Conservation (phyloP, 2,113 vertebrate genomes). For the Rostratula benghalensis region DNA sequence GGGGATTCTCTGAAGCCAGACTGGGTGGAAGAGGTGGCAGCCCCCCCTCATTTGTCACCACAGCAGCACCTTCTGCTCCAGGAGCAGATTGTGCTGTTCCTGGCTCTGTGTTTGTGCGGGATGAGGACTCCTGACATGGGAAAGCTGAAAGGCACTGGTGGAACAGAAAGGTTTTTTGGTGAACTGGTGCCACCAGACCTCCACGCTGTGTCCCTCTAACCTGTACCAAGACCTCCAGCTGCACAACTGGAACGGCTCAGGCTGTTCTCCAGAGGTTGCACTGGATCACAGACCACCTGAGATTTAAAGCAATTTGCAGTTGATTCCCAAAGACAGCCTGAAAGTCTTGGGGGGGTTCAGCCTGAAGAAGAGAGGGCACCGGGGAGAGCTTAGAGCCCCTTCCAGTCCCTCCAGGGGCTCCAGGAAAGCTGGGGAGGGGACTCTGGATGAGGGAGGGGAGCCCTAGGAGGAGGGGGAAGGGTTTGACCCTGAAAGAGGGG, state of each 20-base stretch:
- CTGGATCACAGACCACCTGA: too few relatives aligned
- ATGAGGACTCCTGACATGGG: accelerated
- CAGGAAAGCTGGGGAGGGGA: too few relatives aligned
- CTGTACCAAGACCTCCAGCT: not conserved
- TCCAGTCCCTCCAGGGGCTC: too few relatives aligned
- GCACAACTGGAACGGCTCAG: not conserved
- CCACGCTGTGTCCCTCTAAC: not conserved
- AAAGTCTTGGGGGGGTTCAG: too few relatives aligned
- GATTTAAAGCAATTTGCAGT: not conserved
- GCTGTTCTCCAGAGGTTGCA: too few relatives aligned
- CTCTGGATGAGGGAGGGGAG: too few relatives aligned
- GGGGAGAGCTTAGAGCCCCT: too few relatives aligned
- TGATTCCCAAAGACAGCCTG: not conserved
- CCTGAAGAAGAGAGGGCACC: too few relatives aligned
- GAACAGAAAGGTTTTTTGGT: accelerated
- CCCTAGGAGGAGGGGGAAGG: too few relatives aligned
- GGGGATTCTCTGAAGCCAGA: not conserved
- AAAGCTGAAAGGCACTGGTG: too few relatives aligned
- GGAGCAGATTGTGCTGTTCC: not conserved
- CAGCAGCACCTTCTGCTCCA: not conserved
- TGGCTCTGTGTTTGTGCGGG: accelerated
- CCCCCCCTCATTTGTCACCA: not conserved
- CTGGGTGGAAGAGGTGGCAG: not conserved
- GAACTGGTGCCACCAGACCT: not conserved
- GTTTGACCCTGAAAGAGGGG: too few relatives aligned